These are phyloP conservation scores for Hoplodrina blanda DNA, from an alignment of 2,888 invertebrate species.

Conservation along the genomic window DNA sequence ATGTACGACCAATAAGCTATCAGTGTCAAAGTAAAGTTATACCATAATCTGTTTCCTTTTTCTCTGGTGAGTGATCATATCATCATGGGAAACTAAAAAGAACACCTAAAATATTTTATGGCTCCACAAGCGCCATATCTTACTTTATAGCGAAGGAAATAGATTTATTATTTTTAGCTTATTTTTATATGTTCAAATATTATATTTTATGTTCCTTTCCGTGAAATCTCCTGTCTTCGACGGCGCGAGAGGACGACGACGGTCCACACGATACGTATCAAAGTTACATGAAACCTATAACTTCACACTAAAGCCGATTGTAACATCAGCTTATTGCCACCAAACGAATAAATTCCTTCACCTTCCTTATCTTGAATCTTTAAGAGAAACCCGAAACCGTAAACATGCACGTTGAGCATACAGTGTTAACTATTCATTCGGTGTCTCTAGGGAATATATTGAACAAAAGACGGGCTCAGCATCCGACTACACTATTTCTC, in stretches of 20 bases:
- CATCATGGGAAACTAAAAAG: constrained; percentile 55
- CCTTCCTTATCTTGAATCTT: constrained; percentile 87
- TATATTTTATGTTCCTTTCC: constrained; percentile 38
- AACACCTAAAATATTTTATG: constrained; percentile 57
- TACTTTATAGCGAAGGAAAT: constrained; percentile 58
- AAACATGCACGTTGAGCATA: constrained; percentile 87
- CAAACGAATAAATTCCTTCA: constrained; percentile 87
- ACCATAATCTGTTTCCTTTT: constrained; percentile 39
- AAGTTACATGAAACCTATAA: constrained; percentile 77
- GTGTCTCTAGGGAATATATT: constrained; percentile 86
- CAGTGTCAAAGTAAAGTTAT: constrained; percentile 45
- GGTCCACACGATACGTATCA: constrained; percentile 70
- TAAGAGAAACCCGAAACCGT: constrained; percentile 90
- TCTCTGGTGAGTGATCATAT: constrained; percentile 49
- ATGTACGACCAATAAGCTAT: constrained; percentile 59
- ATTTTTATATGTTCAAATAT: constrained; percentile 46
- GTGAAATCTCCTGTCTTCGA: constrained; percentile 22
- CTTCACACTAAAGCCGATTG: constrained; percentile 83
- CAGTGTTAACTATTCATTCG: constrained; percentile 88
- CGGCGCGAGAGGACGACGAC: constrained; percentile 41
- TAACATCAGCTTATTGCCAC: constrained; percentile 87
- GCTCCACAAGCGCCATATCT: constrained; percentile 50
- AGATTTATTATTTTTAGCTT: constrained; percentile 54
- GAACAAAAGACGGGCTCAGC: constrained; percentile 89
- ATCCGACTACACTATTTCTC: constrained; percentile 90